Evolutionary conservation across 2,797 vertebrate species (phyloP), one percentile per base, ranked within the genome.

Genomic region (Artibeus jamaicensis): DNA sequence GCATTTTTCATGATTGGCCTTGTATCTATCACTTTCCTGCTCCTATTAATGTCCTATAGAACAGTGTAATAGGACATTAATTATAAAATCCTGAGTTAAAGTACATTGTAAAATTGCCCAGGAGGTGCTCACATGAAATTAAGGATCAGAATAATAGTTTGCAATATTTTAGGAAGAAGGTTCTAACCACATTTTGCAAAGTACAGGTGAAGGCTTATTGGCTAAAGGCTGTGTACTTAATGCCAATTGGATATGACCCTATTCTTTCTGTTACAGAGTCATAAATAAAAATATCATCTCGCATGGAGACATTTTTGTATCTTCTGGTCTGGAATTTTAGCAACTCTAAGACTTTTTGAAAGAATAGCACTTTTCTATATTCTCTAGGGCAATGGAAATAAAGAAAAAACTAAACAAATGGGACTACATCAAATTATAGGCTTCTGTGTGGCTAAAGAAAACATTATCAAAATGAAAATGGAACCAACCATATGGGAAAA

Each of bases 51-150:
- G 29, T 50, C 62, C 65, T 76, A 46, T 29, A 92, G 22, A 94
- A 71, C 16, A 73, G 19, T 73, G 22, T 57, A 42, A 7, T 62
- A 55, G 76, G 65, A 79, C 15, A 79, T 91, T 11, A 62, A 53
- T 77, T 90, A 73, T 32, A 44, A 97, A 86, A 78, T 68, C 12
- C 46, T 86, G 32, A 55, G 50, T 67, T 84, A 93, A 86, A 92
- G 18, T n/a, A 48, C 18, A 9, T 76, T 86, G 6, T 42, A 34
- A 85, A 92, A 90, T 48, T 53, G 11, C 24, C 21, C 70, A 16
- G 16, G 65, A 82, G 59, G 89, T 34, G 18, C 57, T 90, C 22
- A 29, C 11, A 18, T 5, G 26, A 78, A 92, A 92, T 84, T 53
- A 14, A 90, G 24, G 21, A 78, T 21, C 8, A 53, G 37, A 15